Conservation (phyloP, 2,113 vertebrate species). For the Saguinus imperator region DNA sequence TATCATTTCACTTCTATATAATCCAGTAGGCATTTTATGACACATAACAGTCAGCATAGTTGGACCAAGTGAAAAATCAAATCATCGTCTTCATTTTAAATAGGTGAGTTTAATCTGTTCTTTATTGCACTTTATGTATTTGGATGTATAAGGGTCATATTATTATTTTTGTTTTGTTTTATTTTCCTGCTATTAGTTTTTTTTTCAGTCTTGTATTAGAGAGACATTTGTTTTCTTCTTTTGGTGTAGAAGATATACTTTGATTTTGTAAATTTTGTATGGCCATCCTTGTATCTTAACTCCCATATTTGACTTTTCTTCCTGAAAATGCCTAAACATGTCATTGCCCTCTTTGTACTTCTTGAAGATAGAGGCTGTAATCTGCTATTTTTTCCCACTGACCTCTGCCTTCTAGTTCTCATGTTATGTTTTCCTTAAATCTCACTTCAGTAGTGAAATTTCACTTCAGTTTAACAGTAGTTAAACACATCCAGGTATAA, state of each 20-base stretch:
- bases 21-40: neutral
- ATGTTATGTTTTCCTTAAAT: neutral
- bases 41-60: neutral
- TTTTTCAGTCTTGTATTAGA: neutral
- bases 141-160: neutral
- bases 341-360: too few relatives aligned
- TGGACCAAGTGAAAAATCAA: neutral
- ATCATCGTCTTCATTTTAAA: neutral
- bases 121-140: too few relatives aligned
- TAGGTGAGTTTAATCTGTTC: neutral
- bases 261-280: neutral
- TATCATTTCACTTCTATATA: neutral
- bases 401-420: neutral
- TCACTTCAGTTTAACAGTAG: too few relatives aligned
- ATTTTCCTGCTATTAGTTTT: neutral
- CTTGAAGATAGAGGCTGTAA: neutral
- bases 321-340: neutral
- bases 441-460: too few relatives aligned
- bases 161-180: neutral
- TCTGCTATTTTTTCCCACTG: neutral
- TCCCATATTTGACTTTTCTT: neutral
- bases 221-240: neutral
- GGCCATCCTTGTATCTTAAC: neutral
- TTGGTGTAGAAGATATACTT: neutral
- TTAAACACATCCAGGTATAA: neutral